Percentiles rank a stretch among this genome's conserved stretches.
Evolutionary conservation across 2,888 invertebrate species (phyloP).

Genomic region (Lithophane semibrunnea): DNA sequence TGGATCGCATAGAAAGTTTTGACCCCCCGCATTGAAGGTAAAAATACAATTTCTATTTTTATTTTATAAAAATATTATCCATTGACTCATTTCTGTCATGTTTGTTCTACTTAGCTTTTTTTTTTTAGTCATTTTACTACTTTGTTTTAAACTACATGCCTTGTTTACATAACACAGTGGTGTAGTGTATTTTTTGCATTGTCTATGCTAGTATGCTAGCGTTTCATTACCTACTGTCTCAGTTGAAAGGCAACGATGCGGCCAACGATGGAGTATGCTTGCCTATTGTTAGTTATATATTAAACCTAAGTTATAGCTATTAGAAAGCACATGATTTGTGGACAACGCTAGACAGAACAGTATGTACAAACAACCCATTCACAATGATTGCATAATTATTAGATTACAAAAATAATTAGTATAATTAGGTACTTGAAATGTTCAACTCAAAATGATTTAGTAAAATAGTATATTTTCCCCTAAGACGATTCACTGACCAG

Average conservation of each 20-base stretch:
- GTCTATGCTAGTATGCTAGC: background rate
- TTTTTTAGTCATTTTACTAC: background rate
- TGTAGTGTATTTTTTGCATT: slow-evolving; percentile 9
- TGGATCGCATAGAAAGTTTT: slow-evolving; percentile 71
- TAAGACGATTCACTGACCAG: too few species aligned
- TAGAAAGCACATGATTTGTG: background rate
- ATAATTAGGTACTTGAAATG: background rate
- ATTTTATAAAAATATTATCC: background rate
- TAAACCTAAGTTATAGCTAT: background rate
- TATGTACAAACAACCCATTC: background rate
- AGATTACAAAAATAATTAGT: too few species aligned
- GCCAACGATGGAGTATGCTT: too few species aligned
- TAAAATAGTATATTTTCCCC: background rate
- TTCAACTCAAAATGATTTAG: background rate
- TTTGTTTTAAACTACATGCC: background rate
- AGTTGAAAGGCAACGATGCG: background rate
- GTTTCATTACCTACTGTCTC: background rate
- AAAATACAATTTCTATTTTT: slow-evolving; percentile 71
- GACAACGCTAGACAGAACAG: background rate
- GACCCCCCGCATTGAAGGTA: slow-evolving; percentile 80
- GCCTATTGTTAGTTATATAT: background rate
- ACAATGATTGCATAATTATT: background rate
- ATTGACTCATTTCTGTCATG: slow-evolving; percentile 13
- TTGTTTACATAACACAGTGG: slow-evolving; percentile 29
- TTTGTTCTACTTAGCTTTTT: slow-evolving; percentile 12